Evolutionary conservation across 2,113 vertebrate species (phyloP).

Genomic region (Capreolus pygargus): DNA sequence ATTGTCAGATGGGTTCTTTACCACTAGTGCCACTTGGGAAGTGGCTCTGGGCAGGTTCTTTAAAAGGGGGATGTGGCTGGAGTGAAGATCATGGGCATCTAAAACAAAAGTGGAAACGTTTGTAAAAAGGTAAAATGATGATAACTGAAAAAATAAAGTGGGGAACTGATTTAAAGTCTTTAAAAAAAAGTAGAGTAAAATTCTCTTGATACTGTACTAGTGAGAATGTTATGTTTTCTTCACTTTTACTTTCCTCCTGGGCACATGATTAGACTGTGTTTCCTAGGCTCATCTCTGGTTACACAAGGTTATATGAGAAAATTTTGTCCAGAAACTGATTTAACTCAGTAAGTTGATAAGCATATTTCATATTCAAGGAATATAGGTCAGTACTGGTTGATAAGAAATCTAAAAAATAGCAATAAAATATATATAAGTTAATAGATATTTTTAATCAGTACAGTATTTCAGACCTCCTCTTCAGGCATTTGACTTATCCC

Average conservation of each 20-base stretch:
- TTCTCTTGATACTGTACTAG: not conserved
- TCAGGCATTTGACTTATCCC: not conserved
- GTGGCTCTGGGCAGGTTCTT: not conserved
- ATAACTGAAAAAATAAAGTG: not conserved
- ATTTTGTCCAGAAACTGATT: not conserved
- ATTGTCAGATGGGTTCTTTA: not conserved
- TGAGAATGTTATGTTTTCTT: not conserved
- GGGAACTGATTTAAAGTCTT: not conserved
- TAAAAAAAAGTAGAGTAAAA: not conserved
- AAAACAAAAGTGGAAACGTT: not conserved
- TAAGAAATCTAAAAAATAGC: constrained; percentile 29
- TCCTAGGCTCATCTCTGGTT: not conserved
- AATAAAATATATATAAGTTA: constrained; percentile 8
- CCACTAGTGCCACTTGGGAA: not conserved
- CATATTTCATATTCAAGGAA: not conserved
- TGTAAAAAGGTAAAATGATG: not conserved
- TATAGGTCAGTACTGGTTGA: not conserved
- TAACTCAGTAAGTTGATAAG: not conserved
- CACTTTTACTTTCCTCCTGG: not conserved
- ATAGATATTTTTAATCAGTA: not conserved
- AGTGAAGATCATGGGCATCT: not conserved
- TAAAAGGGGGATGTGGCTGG: not conserved
- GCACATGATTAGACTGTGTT: not conserved
- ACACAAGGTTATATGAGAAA: not conserved
- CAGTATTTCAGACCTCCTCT: not conserved